Evolutionary conservation across 2,113 vertebrate genomes (phyloP).

Genomic region (Syrmaticus mikado): DNA sequence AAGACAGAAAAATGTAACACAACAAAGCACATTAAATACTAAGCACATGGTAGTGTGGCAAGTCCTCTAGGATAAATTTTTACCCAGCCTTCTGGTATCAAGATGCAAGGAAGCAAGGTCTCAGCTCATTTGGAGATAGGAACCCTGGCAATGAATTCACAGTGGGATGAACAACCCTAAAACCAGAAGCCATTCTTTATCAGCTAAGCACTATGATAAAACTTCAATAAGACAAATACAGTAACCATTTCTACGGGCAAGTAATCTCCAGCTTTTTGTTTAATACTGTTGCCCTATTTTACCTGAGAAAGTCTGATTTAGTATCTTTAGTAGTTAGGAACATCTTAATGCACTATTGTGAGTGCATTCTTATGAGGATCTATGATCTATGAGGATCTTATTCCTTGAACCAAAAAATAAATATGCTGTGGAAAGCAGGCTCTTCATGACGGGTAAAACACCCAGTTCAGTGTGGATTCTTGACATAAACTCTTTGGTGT

Average conservation of each 20-base stretch:
- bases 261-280: background rate
- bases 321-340: background rate
- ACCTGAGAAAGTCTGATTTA: background rate
- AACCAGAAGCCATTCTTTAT: background rate
- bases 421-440: background rate
- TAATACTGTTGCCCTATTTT: background rate
- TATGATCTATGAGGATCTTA: background rate
- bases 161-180: background rate
- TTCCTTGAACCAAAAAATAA: background rate
- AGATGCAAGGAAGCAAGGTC: background rate
- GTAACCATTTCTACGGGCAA: background rate
- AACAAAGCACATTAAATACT: background rate
- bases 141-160: background rate
- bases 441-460: background rate
- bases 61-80: background rate
- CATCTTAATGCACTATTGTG: background rate
- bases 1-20: background rate
- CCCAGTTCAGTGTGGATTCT: background rate
- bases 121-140: fast-evolving
- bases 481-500: background rate
- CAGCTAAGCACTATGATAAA: background rate
- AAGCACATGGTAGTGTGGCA: background rate
- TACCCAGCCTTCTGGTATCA: background rate
- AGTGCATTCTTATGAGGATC: background rate
- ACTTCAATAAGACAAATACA: fast-evolving